phyloP scores from a whole-genome alignment of 2,797 vertebrate genomes.

The Intellagama lesueurii region DNA sequence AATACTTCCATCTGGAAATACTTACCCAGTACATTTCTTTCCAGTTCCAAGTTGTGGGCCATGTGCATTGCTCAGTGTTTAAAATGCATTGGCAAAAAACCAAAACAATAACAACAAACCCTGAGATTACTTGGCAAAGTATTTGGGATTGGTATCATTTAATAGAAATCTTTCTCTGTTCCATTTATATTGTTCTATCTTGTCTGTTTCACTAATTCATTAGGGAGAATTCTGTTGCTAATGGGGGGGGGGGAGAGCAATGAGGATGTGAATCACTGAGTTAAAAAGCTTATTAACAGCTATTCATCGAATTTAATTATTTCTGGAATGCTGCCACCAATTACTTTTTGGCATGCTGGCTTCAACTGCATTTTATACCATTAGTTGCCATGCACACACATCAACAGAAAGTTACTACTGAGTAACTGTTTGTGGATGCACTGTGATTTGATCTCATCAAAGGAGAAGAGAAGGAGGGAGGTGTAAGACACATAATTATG shows the following conservation, averaged over 20 bases:
- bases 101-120: not conserved
- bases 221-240: constrained; percentile 68
- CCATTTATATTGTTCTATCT: constrained; percentile 76
- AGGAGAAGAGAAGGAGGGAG: constrained; percentile 27
- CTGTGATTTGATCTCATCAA: constrained; percentile 16
- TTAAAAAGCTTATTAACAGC: constrained; percentile 75
- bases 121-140: constrained; percentile 54
- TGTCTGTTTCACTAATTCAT: constrained; percentile 69
- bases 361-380: constrained; percentile 64
- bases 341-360: constrained; percentile 67
- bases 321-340: constrained; percentile 71
- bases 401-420: constrained; percentile 60
- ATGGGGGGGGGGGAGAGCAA: constrained; percentile 56
- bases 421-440: constrained; percentile 60
- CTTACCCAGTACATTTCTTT: not conserved
- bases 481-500: not conserved
- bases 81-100: constrained; percentile 47
- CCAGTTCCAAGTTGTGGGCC: not conserved
- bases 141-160: constrained; percentile 69
- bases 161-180: constrained; percentile 71
- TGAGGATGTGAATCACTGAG: constrained; percentile 46
- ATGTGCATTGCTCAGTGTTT: constrained; percentile 15
- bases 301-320: constrained; percentile 74
- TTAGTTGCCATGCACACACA: constrained; percentile 50
- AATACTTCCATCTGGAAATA: not conserved